These are phyloP conservation scores for Formica aserva DNA, from an alignment of 2,888 invertebrate genomes.

Conservation along the genomic window DNA sequence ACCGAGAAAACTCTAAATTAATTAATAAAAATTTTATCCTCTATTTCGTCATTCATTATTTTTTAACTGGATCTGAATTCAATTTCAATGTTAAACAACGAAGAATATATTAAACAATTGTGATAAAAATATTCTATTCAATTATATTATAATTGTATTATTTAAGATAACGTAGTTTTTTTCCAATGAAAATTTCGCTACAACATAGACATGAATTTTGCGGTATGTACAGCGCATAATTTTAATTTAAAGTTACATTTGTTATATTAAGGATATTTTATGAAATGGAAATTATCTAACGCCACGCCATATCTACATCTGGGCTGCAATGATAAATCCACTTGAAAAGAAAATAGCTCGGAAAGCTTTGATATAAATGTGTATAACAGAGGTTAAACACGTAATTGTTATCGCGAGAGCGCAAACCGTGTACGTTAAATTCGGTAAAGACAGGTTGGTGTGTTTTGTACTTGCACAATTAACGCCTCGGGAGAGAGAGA, in stretches of 20 bases:
- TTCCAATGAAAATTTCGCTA: not conserved
- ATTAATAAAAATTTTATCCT: not conserved
- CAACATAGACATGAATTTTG: not conserved
- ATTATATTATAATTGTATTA: not conserved
- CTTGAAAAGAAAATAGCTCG: not conserved
- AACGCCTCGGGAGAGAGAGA: constrained; percentile 17
- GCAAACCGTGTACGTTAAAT: constrained; percentile 26
- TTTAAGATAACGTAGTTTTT: not conserved
- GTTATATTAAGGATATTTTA: not conserved
- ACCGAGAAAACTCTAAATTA: not conserved
- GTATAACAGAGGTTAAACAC: constrained; percentile 6
- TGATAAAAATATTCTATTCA: not conserved
- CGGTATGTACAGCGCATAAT: not conserved
- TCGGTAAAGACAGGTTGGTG: constrained; percentile 17
- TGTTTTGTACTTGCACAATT: constrained; percentile 40
- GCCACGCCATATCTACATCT: not conserved
- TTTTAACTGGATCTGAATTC: not conserved
- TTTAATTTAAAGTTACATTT: constrained; percentile 8
- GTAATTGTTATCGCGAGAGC: not conserved
- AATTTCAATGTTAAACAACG: not conserved
- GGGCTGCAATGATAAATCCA: not conserved
- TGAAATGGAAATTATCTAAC: not conserved
- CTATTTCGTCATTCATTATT: not conserved
- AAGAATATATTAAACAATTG: constrained; percentile 3
- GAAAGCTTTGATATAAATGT: constrained; percentile 4